These are phyloP conservation scores for Carassius carassius DNA, from an alignment of 2,113 vertebrate genomes.

Conservation along the genomic window DNA sequence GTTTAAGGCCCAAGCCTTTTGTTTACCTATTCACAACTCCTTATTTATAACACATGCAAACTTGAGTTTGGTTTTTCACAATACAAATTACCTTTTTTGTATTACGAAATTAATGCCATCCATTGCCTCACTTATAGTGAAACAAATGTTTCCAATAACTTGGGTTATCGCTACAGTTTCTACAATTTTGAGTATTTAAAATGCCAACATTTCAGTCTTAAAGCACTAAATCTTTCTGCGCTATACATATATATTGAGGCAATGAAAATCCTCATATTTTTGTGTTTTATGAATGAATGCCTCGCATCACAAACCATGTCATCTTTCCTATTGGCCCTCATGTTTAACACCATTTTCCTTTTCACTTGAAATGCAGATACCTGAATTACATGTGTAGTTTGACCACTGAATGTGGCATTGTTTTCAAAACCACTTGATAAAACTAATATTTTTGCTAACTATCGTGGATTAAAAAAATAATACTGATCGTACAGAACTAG, in stretches of 20 bases:
- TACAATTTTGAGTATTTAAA: conserved; percentile 30
- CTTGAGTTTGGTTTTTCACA: conserved; percentile 16
- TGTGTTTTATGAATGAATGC: conserved; percentile 52
- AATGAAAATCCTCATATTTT: conserved; percentile 31
- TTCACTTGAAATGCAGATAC: conserved; percentile 44
- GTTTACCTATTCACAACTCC: not conserved
- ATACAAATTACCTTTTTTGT: not conserved
- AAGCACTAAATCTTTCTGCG: conserved; percentile 37
- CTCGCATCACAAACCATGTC: conserved; percentile 42
- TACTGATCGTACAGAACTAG: conserved; percentile 26
- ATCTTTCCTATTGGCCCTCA: not conserved
- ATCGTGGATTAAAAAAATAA: not conserved
- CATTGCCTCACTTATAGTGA: not conserved
- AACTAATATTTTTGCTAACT: conserved; percentile 29
- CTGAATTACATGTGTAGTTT: conserved; percentile 55
- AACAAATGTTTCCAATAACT: not conserved
- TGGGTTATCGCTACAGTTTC: not conserved
- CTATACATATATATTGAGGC: conserved; percentile 40
- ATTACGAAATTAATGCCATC: conserved; percentile 4
- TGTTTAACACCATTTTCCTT: conserved; percentile 19
- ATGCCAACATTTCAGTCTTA: conserved; percentile 7
- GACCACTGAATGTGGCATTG: conserved; percentile 7
- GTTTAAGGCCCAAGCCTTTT: conserved; percentile 24
- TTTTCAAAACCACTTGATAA: conserved; percentile 22
- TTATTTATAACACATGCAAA: conserved; percentile 29